A percentile compares a stretch with the other conserved stretches of the same genome.
phyloP scores from a whole-genome alignment of 2,113 vertebrate species.

The Onychostoma macrolepis region DNA sequence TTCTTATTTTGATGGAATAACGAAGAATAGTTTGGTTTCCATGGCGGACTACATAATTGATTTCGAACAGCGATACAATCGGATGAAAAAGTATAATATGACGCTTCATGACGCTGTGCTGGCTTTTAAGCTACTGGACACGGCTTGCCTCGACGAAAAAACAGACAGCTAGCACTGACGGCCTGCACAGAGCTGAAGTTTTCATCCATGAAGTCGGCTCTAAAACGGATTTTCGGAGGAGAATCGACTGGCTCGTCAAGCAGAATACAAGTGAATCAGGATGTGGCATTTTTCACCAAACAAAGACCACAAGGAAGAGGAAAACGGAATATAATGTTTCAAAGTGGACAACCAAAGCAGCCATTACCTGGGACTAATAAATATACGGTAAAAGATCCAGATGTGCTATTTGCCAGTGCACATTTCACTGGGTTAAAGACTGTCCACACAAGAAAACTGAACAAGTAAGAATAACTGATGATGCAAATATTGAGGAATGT shows the following conservation, averaged over 20 bases:
- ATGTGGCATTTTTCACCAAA: not conserved
- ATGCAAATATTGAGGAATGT: no score
- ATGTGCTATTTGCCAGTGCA: slow-evolving; percentile 48
- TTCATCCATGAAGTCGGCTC: not conserved
- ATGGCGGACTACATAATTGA: no score
- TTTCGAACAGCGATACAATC: no score
- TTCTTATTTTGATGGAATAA: not conserved
- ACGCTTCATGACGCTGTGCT: not conserved
- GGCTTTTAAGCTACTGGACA: not conserved
- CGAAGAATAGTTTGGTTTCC: no score
- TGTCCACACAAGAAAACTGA: slow-evolving; percentile 42
- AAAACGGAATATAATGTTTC: not conserved
- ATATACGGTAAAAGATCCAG: slow-evolving; percentile 8
- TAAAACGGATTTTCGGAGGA: not conserved
- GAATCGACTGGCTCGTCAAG: not conserved
- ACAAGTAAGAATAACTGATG: slow-evolving; percentile 28
- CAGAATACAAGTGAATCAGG: not conserved
- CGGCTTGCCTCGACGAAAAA: not conserved
- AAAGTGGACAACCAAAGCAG: not conserved
- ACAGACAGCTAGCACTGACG: not conserved
- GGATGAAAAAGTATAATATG: not conserved
- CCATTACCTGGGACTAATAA: slow-evolving; percentile 28
- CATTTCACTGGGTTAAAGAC: slow-evolving; percentile 45
- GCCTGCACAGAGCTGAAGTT: not conserved
- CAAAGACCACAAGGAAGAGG: not conserved